phyloP scores from a whole-genome alignment of 2,888 invertebrate genomes.

The Mythimna pallens region DNA sequence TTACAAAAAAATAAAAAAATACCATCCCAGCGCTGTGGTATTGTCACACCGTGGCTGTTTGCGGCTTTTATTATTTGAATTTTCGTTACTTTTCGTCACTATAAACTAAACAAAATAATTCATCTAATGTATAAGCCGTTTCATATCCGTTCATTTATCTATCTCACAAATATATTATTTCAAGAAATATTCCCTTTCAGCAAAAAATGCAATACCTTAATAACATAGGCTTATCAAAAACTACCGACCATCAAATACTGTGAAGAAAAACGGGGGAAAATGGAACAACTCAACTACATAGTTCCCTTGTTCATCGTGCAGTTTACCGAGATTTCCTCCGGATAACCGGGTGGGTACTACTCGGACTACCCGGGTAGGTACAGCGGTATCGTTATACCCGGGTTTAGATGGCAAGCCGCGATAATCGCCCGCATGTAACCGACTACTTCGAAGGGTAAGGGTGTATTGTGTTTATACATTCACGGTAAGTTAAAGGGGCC shows the following conservation, averaged over 20 bases:
- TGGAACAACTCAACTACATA: conserved; percentile 54
- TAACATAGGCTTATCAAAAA: conserved; percentile 56
- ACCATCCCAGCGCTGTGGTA: not conserved
- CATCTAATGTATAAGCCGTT: conserved; percentile 6
- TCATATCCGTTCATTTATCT: not conserved
- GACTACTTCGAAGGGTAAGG: conserved; percentile 30
- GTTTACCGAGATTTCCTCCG: conserved; percentile 53
- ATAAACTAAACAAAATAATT: not conserved
- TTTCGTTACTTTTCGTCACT: not conserved
- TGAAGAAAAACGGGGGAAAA: conserved; percentile 35
- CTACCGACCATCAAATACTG: conserved; percentile 45
- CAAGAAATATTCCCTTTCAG: not conserved
- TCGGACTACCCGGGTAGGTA: conserved; percentile 31
- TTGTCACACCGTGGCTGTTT: not conserved
- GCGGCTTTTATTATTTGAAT: not conserved
- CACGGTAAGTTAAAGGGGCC: conserved; percentile 4
- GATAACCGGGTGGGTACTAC: conserved; percentile 56
- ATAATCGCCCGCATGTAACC: conserved; percentile 62
- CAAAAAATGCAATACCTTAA: conserved; percentile 31
- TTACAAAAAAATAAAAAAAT: too few species aligned
- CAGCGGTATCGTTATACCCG: conserved; percentile 56
- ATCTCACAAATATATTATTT: conserved; percentile 3
- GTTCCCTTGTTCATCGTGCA: conserved; percentile 60
- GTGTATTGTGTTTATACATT: conserved; percentile 51
- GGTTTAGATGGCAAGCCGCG: conserved; percentile 53